Percentiles rank a stretch among this genome's conserved stretches.
phyloP scores from a whole-genome alignment of 2,797 vertebrate species.

The Erpetoichthys calabaricus region DNA sequence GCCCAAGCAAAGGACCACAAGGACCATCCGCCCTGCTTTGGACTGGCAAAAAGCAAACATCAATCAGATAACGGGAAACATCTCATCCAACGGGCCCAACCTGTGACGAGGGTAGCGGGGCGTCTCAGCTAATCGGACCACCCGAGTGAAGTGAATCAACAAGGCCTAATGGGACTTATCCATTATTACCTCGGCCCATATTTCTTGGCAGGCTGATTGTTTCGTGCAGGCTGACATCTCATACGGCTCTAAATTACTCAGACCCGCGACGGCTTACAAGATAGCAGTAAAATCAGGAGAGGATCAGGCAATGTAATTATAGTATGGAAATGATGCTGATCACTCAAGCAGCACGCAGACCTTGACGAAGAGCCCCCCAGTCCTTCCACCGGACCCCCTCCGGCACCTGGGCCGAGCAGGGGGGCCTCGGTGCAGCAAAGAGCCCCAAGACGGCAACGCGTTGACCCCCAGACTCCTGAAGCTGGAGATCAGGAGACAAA shows the following conservation, averaged over 20 bases:
- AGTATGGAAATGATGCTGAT: constrained; percentile 84
- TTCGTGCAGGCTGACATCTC: constrained; percentile 66
- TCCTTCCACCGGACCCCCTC: constrained; percentile 11
- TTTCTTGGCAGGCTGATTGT: constrained; percentile 68
- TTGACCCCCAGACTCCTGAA: constrained; percentile 18
- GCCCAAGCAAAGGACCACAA: no score
- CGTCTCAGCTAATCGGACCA: no score
- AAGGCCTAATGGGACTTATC: constrained; percentile 68
- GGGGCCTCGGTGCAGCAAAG: background rate
- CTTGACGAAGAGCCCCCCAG: constrained; percentile 34
- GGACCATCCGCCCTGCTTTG: no score
- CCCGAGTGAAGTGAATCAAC: constrained; percentile 22
- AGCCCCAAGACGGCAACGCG: constrained; percentile 21
- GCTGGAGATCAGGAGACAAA: background rate
- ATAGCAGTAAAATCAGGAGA: constrained; percentile 74
- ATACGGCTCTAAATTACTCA: constrained; percentile 73
- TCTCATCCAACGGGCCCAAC: no score
- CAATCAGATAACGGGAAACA: no score
- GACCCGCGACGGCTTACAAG: constrained; percentile 55
- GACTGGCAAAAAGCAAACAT: no score
- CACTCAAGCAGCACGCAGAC: constrained; percentile 62
- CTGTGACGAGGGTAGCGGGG: no score
- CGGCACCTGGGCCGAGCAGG: constrained; percentile 16
- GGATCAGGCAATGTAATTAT: constrained; percentile 83
- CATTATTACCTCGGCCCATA: constrained; percentile 65